Percentiles rank a stretch among this genome's conserved stretches.
Evolutionary conservation across 2,113 vertebrate species (phyloP).

Genomic region (Macaca mulatta): DNA sequence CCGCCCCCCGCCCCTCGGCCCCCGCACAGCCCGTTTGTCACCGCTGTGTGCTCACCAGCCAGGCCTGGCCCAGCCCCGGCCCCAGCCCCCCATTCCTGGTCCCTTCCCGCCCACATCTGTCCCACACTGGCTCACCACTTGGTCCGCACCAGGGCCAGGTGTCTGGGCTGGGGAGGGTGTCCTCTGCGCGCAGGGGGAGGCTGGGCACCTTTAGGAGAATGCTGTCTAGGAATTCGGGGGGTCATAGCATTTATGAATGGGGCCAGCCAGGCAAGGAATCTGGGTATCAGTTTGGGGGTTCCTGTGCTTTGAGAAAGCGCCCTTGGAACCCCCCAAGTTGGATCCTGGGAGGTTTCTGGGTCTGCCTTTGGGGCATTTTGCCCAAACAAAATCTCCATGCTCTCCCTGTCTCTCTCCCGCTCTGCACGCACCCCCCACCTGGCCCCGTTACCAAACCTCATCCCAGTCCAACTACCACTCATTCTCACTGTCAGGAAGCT

Average conservation of each 20-base stretch:
- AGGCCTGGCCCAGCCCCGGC: slow-evolving; percentile 43
- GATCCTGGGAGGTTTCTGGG: neutral
- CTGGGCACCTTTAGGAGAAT: neutral
- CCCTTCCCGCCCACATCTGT: slow-evolving; percentile 54
- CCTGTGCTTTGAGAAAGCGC: neutral
- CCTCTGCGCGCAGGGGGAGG: neutral
- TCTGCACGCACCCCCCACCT: too few relatives aligned
- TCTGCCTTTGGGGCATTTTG: slow-evolving; percentile 22
- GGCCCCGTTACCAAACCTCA: neutral
- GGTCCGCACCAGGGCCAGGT: neutral
- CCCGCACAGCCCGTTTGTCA: slow-evolving; percentile 80
- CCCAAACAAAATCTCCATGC: neutral
- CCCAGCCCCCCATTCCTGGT: neutral
- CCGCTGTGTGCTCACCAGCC: slow-evolving; percentile 65
- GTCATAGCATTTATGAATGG: neutral
- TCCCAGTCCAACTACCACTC: neutral
- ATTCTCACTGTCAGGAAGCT: neutral
- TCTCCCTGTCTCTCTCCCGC: neutral
- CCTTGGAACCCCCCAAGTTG: neutral
- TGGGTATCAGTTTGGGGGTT: neutral
- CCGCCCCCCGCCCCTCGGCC: slow-evolving; percentile 76
- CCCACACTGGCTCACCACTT: slow-evolving; percentile 45
- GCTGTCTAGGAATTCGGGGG: neutral
- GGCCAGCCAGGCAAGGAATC: neutral
- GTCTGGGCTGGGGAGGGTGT: neutral